Percentiles rank a stretch among this genome's conserved stretches.
Conservation (phyloP, 2,113 vertebrate genomes). For the Nicator chloris region DNA sequence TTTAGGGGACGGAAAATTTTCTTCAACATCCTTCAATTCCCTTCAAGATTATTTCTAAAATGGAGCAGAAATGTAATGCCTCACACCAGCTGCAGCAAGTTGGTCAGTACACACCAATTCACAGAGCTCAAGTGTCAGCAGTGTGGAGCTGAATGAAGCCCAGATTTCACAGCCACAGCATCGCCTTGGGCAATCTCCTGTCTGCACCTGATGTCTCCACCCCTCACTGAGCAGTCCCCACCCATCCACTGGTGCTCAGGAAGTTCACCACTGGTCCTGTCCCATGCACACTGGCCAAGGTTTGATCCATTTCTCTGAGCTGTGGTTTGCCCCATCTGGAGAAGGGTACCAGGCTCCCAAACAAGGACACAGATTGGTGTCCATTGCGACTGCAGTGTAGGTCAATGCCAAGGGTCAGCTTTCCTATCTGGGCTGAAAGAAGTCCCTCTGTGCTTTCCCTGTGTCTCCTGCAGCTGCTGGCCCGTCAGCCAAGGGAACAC, state of each 20-base stretch:
- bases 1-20: not conserved
- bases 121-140: not conserved
- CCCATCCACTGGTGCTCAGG: not conserved
- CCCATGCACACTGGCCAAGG: not conserved
- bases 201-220: not conserved
- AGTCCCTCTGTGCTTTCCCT: not conserved
- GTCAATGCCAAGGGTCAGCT: not conserved
- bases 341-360: not conserved
- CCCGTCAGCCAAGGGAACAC: not conserved
- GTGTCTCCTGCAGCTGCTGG: not conserved
- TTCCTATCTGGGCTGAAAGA: not conserved
- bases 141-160: accelerated
- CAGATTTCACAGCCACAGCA: not conserved
- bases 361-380: not conserved
- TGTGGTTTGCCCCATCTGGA: not conserved
- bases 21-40: not conserved
- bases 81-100: not conserved
- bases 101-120: accelerated
- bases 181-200: not conserved
- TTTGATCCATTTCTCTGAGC: not conserved
- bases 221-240: not conserved
- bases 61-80: not conserved
- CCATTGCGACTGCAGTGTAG: accelerated
- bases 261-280: not conserved
- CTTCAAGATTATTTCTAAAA: not conserved